Base-by-base conservation (phyloP, 2,888 invertebrate genomes). In the Ennomos fuscantarius region DNA sequence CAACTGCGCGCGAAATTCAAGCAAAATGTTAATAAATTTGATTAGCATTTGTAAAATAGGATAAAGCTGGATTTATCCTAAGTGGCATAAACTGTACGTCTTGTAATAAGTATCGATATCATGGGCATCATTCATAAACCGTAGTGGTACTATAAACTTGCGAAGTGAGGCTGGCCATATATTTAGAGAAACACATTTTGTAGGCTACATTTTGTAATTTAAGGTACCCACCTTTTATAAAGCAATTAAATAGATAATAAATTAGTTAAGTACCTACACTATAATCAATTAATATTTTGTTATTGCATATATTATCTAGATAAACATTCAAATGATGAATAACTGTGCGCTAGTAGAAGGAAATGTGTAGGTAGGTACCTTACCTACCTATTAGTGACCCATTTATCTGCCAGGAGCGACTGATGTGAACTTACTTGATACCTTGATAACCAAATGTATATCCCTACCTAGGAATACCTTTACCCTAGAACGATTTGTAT, bases 171-270 rank as follows among this genome's bases (percentile, higher is more conserved):
- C 57, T 55, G 50, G 57, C 33, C 55, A 57, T 5, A 1, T 24
- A 36, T 31, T 45, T 41, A 34, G 48, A 35, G 50, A 34, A 43
- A 43, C 35, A 62, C 61, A 15, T 49, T 55, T 50, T 47, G 50
- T 54, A 51, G 47, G 46, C 35, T 39, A 55, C 41, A 39, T 44
- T 62, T 69, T 68, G 35, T 54, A 57, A 65, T 61, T 56, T 47
- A 55, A 40, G 51, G 51, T 57, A 58, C 44, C 44, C 62, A 65
- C 55, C 65, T 68, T 66, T 64, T 71, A 67, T 68, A 67, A 69
- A 74, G 70, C 73, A 73, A 72, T 70, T 70, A 70, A 64, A 62
- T 74, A 76, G 63, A 61, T 62, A 57, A 62, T 64, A 66, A 66
- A 61, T 51, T 63, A 73, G 39, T 40, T 62, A 68, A 61, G 50